phyloP scores from a whole-genome alignment of 2,113 vertebrate species.

The Corvus cornix region DNA sequence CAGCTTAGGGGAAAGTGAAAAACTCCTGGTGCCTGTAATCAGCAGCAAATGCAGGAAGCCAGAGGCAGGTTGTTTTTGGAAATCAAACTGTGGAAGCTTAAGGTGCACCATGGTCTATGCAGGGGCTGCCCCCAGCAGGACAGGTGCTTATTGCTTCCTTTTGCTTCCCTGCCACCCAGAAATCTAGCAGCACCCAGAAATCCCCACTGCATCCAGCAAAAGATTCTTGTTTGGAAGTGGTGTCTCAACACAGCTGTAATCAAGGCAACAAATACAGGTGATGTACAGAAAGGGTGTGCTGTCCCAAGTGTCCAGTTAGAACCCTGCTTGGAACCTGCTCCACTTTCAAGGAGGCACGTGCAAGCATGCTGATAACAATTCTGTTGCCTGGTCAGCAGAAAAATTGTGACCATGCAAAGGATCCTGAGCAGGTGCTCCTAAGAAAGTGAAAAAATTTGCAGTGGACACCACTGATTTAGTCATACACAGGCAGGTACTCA shows the following conservation, averaged over 20 bases:
- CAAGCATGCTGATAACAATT: not conserved
- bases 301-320: not conserved
- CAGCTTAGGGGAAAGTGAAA: not conserved
- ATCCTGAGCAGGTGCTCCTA: not conserved
- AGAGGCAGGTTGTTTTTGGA: not conserved
- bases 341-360: not conserved
- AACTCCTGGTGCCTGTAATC: not conserved
- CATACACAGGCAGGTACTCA: not conserved
- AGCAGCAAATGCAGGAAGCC: not conserved
- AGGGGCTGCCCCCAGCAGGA: not conserved
- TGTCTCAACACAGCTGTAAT: no score
- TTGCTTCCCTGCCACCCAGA: not conserved
- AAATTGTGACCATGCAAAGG: not conserved
- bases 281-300: not conserved
- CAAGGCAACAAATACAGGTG: not conserved
- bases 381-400: not conserved
- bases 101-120: fast-evolving
- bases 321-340: not conserved
- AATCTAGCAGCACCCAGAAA: not conserved
- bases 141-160: not conserved
- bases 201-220: not conserved
- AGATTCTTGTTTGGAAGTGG: not conserved
- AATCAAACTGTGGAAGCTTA: not conserved
- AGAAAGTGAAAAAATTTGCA: not conserved
- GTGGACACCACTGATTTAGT: not conserved